Base-by-base conservation (phyloP, 2,888 invertebrate genomes). In the Suillia variegata region DNA sequence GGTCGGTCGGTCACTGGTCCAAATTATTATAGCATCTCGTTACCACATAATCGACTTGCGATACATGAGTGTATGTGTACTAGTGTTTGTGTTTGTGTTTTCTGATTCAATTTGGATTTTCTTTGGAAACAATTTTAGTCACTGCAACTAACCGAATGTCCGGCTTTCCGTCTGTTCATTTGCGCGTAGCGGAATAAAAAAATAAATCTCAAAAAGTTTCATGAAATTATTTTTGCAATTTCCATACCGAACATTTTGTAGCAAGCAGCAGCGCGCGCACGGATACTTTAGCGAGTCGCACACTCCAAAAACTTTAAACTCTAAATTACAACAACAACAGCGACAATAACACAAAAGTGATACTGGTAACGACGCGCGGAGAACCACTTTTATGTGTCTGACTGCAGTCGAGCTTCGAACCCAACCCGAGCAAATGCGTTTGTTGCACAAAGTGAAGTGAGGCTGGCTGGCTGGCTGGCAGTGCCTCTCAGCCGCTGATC, bases 11-110 rank as follows among this genome's bases (percentile, higher is more conserved):
- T 56, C 51, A 56, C 50, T 17, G 51, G 15, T 22, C 24, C 51
- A 51, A 56, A 56, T 15, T 34, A 42, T 56, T 18, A 47, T 31
- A 17, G 42, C 57, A 52, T 57, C 56, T 50, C 49, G 56, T 60
- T 60, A 56, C 53, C 38, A 47, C 38, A 47, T 26, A 52, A 48
- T 52, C 38, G 38, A 38, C n/a, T 31, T n/a, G n/a, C n/a, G n/a
- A n/a, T n/a, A n/a, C n/a, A n/a, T n/a, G n/a, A n/a, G n/a, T n/a
- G n/a, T n/a, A n/a, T n/a, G n/a, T n/a, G n/a, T n/a, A n/a, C n/a
- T n/a, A n/a, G n/a, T n/a, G n/a, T n/a, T n/a, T n/a, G n/a, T n/a
- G n/a, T n/a, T n/a, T n/a, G n/a, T n/a, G n/a, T n/a, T n/a, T 5
- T 38, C 12, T 38, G 38, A 38, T 38, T 38, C 15, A n/a, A 38